Conservation (phyloP, 2,888 invertebrate genomes). For the Aspidiotus destructor region DNA sequence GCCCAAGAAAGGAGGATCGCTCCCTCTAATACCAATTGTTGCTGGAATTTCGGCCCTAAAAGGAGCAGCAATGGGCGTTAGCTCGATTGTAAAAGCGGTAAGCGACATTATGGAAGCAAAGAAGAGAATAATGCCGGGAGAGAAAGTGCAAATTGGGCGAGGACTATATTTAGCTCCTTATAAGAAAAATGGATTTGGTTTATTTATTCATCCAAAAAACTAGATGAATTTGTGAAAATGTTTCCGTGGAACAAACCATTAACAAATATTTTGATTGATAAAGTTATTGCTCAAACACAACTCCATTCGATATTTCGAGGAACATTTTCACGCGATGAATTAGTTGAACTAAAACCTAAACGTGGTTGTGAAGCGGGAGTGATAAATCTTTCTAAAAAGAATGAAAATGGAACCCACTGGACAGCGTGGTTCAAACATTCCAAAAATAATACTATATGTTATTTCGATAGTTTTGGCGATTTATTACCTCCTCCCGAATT, state of each 20-base stretch:
- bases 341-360: not conserved
- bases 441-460: not conserved
- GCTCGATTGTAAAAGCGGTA: too few species aligned
- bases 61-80: too few species aligned
- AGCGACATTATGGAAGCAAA: too few species aligned
- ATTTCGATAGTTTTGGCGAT: not conserved
- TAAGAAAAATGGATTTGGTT: too few species aligned
- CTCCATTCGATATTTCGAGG: not conserved
- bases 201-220: too few species aligned
- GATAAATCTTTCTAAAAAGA: not conserved
- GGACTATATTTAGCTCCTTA: too few species aligned
- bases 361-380: not conserved
- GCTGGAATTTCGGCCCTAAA: too few species aligned
- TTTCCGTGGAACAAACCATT: not conserved
- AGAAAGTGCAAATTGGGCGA: too few species aligned
- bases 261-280: not conserved
- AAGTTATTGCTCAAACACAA: not conserved
- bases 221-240: not conserved
- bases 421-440: not conserved
- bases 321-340: not conserved
- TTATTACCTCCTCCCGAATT: not conserved
- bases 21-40: too few species aligned
- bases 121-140: too few species aligned
- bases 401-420: not conserved
- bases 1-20: too few species aligned